phyloP scores from a whole-genome alignment of 2,797 vertebrate species.

The Sebastes hopkinsi region DNA sequence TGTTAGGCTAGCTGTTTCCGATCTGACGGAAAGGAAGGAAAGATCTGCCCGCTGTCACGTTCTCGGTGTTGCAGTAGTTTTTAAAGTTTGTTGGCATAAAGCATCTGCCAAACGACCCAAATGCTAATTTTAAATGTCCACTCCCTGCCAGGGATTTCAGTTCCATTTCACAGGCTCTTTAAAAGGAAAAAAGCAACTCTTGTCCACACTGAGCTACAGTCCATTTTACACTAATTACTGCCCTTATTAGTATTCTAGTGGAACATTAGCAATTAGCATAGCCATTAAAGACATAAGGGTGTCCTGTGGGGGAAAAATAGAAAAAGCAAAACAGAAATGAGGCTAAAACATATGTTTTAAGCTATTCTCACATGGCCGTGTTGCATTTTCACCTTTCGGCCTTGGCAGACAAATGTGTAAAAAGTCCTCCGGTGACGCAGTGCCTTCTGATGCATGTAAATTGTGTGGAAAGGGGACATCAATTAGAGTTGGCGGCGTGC shows the following conservation, averaged over 20 bases:
- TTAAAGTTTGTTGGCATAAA: slow-evolving; percentile 18
- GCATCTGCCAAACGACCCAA: slow-evolving; percentile 32
- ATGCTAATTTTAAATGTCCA: slow-evolving; percentile 47
- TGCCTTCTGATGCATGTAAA: slow-evolving; percentile 48
- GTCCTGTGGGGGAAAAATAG: slow-evolving; percentile 26
- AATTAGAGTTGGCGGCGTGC: slow-evolving; percentile 40
- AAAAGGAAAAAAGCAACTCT: slow-evolving; percentile 39
- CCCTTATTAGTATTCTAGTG: slow-evolving; percentile 73
- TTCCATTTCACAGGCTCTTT: slow-evolving; percentile 48
- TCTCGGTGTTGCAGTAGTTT: slow-evolving; percentile 13
- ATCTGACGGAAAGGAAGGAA: background rate
- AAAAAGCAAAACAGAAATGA: slow-evolving; percentile 32
- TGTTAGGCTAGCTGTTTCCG: background rate
- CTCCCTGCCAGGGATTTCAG: slow-evolving; percentile 43
- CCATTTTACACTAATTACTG: slow-evolving; percentile 63
- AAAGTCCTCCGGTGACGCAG: slow-evolving; percentile 11
- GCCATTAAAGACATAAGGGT: slow-evolving; percentile 59
- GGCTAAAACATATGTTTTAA: slow-evolving; percentile 45
- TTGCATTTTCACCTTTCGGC: slow-evolving; percentile 25
- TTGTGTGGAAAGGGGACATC: slow-evolving; percentile 45
- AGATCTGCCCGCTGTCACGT: background rate
- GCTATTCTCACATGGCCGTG: background rate
- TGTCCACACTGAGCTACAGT: slow-evolving; percentile 51
- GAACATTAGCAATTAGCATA: slow-evolving; percentile 67
- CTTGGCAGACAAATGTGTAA: slow-evolving; percentile 29